Evolutionary conservation across 2,888 invertebrate species (phyloP).

Genomic region (Eristalinus sepulchralis): DNA sequence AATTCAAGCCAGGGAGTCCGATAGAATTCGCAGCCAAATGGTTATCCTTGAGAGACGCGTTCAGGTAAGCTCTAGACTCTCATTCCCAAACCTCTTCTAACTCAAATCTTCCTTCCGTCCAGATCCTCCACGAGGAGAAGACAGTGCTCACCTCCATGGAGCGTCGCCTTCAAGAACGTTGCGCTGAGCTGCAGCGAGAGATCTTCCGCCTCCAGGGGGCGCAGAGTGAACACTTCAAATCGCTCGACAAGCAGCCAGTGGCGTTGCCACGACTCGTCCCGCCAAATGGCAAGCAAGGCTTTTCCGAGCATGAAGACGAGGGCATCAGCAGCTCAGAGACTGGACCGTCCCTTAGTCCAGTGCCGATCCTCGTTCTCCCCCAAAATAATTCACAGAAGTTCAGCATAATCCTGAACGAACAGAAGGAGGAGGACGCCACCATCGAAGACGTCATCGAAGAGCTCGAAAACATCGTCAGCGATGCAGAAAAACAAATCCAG

Average conservation of each 20-base stretch:
- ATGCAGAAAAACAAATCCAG: constrained; percentile 87
- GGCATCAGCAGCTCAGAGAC: constrained; percentile 93
- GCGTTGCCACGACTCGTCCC: constrained; percentile 79
- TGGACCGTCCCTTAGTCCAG: constrained; percentile 87
- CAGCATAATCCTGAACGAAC: constrained; percentile 74
- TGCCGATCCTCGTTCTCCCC: constrained; percentile 81
- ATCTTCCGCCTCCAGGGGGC: constrained; percentile 82
- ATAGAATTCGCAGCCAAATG: constrained; percentile 87
- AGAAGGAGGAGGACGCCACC: constrained; percentile 84
- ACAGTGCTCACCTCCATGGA: constrained; percentile 87
- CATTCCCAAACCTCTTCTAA: neutral
- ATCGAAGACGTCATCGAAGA: constrained; percentile 94
- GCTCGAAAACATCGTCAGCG: constrained; percentile 90
- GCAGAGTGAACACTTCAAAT: constrained; percentile 80
- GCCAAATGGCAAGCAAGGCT: constrained; percentile 80
- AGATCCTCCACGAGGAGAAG: constrained; percentile 90
- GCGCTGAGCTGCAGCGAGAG: constrained; percentile 88
- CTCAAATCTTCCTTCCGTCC: constrained; percentile 49
- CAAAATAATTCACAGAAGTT: constrained; percentile 82
- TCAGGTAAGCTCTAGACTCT: constrained; percentile 81
- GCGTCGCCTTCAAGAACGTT: constrained; percentile 88
- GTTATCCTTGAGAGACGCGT: constrained; percentile 87
- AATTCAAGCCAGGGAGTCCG: constrained; percentile 86
- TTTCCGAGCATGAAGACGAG: constrained; percentile 92
- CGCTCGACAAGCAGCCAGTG: constrained; percentile 78